Conservation (phyloP, 2,797 vertebrate species). For the Zenarchopterus dispar region DNA sequence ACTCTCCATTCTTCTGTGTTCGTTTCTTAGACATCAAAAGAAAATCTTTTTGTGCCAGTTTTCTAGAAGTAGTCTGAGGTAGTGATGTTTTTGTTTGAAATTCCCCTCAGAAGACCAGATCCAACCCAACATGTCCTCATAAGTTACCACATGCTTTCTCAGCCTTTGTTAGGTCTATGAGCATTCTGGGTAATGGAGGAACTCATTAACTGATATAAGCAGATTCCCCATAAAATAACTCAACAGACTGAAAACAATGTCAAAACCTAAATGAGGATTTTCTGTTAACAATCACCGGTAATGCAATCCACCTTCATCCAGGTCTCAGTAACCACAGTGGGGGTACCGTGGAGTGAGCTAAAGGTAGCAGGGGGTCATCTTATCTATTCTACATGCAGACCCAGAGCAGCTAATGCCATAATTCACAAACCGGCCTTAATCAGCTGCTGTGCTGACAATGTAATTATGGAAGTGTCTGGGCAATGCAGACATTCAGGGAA, state of each 20-base stretch:
- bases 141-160: no score
- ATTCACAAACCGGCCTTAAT: constrained; percentile 78
- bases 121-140: not conserved
- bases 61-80: no score
- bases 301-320: constrained; percentile 16
- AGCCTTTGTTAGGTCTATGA: no score
- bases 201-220: not conserved
- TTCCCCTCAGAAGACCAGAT: constrained; percentile 4
- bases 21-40: no score
- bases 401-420: constrained; percentile 67
- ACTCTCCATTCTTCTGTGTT: no score
- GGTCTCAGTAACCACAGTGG: not conserved
- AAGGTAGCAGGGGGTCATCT: constrained; percentile 54
- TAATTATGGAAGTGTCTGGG: constrained; percentile 83
- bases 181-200: not conserved
- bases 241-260: no score
- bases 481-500: constrained; percentile 68
- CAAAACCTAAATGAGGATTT: constrained; percentile 12
- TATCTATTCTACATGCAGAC: constrained; percentile 68
- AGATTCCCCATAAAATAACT: no score
- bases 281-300: not conserved
- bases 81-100: no score
- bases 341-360: constrained; percentile 22
- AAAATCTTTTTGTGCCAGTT: no score
- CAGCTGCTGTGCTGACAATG: constrained; percentile 79